Evolutionary conservation across 2,113 vertebrate species (phyloP), one percentile per base, ranked within the genome.

Genomic region (Neodon shergylaensis): DNA sequence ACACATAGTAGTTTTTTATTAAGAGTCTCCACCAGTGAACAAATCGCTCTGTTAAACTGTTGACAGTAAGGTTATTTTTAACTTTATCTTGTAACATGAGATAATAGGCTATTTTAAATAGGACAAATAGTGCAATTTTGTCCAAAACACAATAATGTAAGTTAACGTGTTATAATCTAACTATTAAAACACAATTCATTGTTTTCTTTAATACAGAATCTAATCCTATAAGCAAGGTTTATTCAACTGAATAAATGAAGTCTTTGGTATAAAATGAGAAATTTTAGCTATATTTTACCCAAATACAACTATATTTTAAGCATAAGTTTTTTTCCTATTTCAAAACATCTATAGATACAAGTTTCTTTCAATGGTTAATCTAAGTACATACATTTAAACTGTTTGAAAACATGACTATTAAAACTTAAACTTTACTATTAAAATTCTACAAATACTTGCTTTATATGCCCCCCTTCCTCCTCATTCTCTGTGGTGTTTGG

Each of bases 61-160:
- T 79, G 85, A 94, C 14, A 58, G 8, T 21, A 39, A 95, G n/a
- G 82, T 88, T 73, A 88, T 87, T 90, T 95, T 89, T 70, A 92
- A 70, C 9, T 89, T 28, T 74, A 10, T 85, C 49, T 85, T 78
- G 12, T 24, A 76, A 19, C 10, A 14, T 86, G 90, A 66, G n/a
- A 28, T 52, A 91, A 26, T 72, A 93, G 9, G 11, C 11, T 61
- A 42, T 63, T 91, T 86, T 65, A 88, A 61, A 54, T 58, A 88
- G 2, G 28, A 82, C 63, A 74, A 87, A n/a, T 22, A 52, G 8
- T 94, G 3, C 10, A 63, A 54, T 85, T 92, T 93, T 92, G 17
- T 76, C 17, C 58, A 70, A 12, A 81, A 65, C 39, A 76, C 21
- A 94, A 85, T 76, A 52, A 88, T 47, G 3, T 3, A 88, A 68